Conservation (phyloP, 2,797 vertebrate species). For the Microtus agrestis region DNA sequence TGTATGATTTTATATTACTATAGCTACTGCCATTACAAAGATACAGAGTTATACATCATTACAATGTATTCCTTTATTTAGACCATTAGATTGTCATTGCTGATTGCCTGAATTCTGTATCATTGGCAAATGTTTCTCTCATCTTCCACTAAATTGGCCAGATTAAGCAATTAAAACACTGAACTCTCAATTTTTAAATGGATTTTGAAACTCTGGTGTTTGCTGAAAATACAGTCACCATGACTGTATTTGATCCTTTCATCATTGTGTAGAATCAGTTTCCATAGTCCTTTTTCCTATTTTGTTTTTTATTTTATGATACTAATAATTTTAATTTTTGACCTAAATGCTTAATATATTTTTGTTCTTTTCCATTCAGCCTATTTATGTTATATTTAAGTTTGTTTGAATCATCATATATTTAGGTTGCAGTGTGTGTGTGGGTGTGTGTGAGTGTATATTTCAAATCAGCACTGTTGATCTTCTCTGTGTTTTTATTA, state of each 20-base stretch:
- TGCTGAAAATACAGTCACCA: not conserved
- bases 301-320: not conserved
- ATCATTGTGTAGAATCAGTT: not conserved
- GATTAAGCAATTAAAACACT: not conserved
- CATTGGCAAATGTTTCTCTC: not conserved
- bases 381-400: not conserved
- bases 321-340: not conserved
- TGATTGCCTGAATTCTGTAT: not conserved
- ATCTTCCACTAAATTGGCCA: not conserved
- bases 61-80: not conserved
- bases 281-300: not conserved
- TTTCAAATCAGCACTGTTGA: not conserved
- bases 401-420: not conserved
- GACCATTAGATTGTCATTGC: not conserved
- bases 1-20: not conserved
- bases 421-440: not conserved
- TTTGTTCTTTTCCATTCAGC: not conserved
- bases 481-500: not conserved
- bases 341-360: not conserved
- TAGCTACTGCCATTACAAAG: not conserved
- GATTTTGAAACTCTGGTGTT: not conserved
- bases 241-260: not conserved
- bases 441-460: no score
- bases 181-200: not conserved
- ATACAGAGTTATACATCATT: not conserved